Percentiles rank a stretch among this genome's conserved stretches.
phyloP scores from a whole-genome alignment of 2,888 invertebrate genomes.

The Pseudeuparius sepicola region DNA sequence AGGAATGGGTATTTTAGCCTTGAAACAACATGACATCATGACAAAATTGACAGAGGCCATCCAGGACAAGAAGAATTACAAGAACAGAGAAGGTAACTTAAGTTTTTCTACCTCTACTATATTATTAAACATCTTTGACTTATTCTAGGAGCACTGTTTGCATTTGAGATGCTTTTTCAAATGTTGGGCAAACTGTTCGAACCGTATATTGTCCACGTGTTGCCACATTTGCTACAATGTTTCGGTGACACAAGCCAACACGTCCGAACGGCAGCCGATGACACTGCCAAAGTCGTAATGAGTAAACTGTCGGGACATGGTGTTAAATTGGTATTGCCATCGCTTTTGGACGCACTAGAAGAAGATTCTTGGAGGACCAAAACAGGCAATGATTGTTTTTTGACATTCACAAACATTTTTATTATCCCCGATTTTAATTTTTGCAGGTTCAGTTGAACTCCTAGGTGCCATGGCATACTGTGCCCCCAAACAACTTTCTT shows the following conservation, averaged over 20 bases:
- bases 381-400: constrained; percentile 49
- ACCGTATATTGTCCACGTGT: constrained; percentile 95
- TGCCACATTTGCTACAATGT: constrained; percentile 88
- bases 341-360: constrained; percentile 83
- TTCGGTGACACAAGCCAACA: constrained; percentile 94
- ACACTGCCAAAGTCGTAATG: constrained; percentile 92
- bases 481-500: constrained; percentile 96
- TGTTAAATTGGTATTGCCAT: constrained; percentile 92
- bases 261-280: constrained; percentile 93
- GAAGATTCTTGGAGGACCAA: constrained; percentile 99
- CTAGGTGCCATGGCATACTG: constrained; percentile 98
- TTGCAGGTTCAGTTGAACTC: constrained; percentile 80
- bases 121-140: constrained; percentile 9
- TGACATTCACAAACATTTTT: too few species aligned
- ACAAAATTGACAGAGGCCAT: constrained; percentile 84
- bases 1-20: constrained; percentile 89
- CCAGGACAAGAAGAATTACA: constrained; percentile 93
- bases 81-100: constrained; percentile 72
- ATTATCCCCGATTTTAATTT: not conserved
- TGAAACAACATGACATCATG: constrained; percentile 95
- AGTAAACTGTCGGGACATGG: constrained; percentile 90
- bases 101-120: not conserved
- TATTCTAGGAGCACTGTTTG: constrained; percentile 75
- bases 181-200: constrained; percentile 95
- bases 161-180: constrained; percentile 92